Percentiles rank a stretch among this genome's conserved stretches.
These are phyloP conservation scores for Megathymus violae DNA, from an alignment of 1,140 invertebrate genomes.

Conservation along the genomic window DNA sequence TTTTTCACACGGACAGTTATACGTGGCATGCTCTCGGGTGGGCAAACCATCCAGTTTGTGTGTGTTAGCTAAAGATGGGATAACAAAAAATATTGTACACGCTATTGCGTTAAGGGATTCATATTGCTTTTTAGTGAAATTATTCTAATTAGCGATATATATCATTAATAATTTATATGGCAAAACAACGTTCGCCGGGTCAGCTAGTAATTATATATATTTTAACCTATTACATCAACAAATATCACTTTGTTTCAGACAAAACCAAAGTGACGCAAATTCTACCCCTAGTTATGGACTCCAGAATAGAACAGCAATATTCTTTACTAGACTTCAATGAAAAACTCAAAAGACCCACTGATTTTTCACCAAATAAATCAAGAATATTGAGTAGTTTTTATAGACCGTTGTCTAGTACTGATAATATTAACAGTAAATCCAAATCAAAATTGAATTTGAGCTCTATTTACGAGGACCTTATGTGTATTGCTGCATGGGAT, in stretches of 20 bases:
- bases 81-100: too few species aligned
- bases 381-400: slow-evolving; percentile 63
- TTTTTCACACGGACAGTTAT: too few species aligned
- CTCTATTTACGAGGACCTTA: slow-evolving; percentile 57
- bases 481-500: slow-evolving; percentile 39
- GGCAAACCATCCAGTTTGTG: too few species aligned
- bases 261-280: slow-evolving; percentile 45
- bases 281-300: slow-evolving; percentile 53
- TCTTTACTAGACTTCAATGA: slow-evolving; percentile 66
- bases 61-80: too few species aligned
- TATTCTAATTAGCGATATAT: too few species aligned
- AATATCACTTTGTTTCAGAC: slow-evolving; percentile 52
- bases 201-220: too few species aligned
- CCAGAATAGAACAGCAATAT: slow-evolving; percentile 43
- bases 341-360: slow-evolving; percentile 48
- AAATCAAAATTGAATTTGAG: slow-evolving; percentile 41
- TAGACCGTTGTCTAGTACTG: slow-evolving; percentile 47
- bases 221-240: too few species aligned
- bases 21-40: too few species aligned
- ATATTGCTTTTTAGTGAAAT: too few species aligned
- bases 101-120: too few species aligned
- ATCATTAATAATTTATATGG: too few species aligned
- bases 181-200: too few species aligned
- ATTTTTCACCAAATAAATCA: slow-evolving; percentile 54
- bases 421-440: slow-evolving; percentile 23